These are phyloP conservation scores for Drosophila paramelanica DNA, from an alignment of 2,888 invertebrate species.

Conservation along the genomic window DNA sequence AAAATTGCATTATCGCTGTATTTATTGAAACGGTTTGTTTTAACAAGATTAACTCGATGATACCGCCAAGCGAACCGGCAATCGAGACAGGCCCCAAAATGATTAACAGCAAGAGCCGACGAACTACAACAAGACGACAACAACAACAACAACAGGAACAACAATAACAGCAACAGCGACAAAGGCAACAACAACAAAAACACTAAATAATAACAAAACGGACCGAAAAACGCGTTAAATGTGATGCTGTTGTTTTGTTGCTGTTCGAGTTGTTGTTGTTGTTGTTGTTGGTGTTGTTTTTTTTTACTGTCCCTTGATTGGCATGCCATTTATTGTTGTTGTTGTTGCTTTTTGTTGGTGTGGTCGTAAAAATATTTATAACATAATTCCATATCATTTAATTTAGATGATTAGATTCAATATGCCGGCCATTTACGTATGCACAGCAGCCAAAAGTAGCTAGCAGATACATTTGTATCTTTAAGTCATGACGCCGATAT, in stretches of 20 bases:
- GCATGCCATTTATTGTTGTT: constrained; percentile 33
- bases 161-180: constrained; percentile 5
- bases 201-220: constrained; percentile 20
- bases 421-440: constrained; percentile 50
- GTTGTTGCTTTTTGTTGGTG: constrained; percentile 29
- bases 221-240: constrained; percentile 64
- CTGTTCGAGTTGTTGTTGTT: constrained; percentile 15
- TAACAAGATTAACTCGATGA: constrained; percentile 77
- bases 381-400: constrained; percentile 78
- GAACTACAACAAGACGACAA: constrained; percentile 27
- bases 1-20: constrained; percentile 84
- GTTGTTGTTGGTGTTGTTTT: constrained; percentile 10
- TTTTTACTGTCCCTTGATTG: constrained; percentile 38
- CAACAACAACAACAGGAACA: constrained; percentile 7
- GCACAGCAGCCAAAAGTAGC: constrained; percentile 54
- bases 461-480: constrained; percentile 66
- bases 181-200: constrained; percentile 3
- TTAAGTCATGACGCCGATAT: constrained; percentile 30
- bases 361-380: constrained; percentile 66
- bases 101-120: constrained; percentile 70
- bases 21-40: constrained; percentile 82
- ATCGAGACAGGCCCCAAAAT: constrained; percentile 68
- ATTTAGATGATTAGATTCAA: constrained; percentile 77
- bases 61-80: constrained; percentile 53
- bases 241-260: constrained; percentile 34